Base-by-base conservation (phyloP, 2,797 vertebrate genomes). In the Galagoides demidoff region DNA sequence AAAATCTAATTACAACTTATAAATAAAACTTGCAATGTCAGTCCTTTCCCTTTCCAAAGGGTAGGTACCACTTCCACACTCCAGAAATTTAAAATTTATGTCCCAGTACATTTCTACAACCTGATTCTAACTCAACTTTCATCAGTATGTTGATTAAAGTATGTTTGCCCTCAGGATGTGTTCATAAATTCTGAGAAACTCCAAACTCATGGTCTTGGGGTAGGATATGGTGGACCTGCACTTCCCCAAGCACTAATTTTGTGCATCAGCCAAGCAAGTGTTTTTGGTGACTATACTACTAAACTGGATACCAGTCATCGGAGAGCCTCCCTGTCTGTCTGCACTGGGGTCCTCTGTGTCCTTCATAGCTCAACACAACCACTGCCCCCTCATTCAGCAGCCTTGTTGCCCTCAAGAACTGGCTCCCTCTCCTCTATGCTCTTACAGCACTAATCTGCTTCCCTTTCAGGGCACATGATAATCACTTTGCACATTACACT, bases 1-100 rank as follows among this genome's bases (percentile, higher is more conserved):
- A 92, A 91, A 90, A 85, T 78, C 76, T 82, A 29, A 81, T 82
- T 71, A 70, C 52, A 66, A 71, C 45, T 89, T 49, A 92, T 27
- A 94, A 95, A 71, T 82, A 66, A 81, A 94, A 92, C 37, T 84
- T 25, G 37, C 10, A 82, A 31, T 68, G 34, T 27, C 37, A 57
- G 79, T 81, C 12, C 59, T 90, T 39, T 92, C 49, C 22, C 45
- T 70, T 93, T 81, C 25, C 27, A 55, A 82, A 89, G 1, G 73
- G 74, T 52, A 93, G 31, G 37, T 76, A 64, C n/a, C 9, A 55
- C 25, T 77, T 66, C 70, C 16, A 92, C 13, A 76, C 0, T 70
- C 66, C 27, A 63, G 9, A 89, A 57, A 89, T n/a, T 63, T 31
- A 89, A 52, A 88, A 71, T 77, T 17, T 63, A 82, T 4, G 5